Conservation (phyloP, 2,113 vertebrate species). For the Himantopus leucocephalus region DNA sequence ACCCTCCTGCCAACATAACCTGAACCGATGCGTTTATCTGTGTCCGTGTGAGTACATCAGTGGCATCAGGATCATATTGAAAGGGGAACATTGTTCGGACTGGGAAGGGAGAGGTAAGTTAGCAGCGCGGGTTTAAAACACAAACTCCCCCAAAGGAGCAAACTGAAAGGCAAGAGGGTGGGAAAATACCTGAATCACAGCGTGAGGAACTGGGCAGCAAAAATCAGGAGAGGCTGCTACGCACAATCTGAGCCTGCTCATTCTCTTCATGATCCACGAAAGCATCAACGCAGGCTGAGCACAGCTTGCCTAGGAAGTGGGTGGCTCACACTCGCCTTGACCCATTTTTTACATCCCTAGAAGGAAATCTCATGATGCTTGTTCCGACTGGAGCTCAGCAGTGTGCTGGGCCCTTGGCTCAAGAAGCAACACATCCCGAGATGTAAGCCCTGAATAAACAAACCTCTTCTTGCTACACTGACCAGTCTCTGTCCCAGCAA, state of each 20-base stretch:
- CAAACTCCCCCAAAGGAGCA: neutral
- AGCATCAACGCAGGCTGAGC: neutral
- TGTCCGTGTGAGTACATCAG: neutral
- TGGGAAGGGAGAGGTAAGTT: neutral
- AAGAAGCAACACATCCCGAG: neutral
- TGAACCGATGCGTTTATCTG: neutral
- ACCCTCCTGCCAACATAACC: neutral
- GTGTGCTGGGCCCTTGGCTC: neutral
- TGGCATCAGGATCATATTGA: neutral
- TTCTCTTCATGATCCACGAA: neutral
- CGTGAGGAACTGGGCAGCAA: neutral
- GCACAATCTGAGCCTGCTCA: neutral
- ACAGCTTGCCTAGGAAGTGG: slow-evolving; percentile 1
- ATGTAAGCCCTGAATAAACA: slow-evolving; percentile 23
- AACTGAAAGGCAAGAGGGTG: neutral
- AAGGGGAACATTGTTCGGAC: neutral
- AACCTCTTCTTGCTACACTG: neutral
- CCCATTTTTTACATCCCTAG: neutral
- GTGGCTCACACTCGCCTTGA: neutral
- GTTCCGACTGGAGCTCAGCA: neutral
- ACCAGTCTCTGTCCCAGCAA: neutral
- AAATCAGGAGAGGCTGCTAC: neutral
- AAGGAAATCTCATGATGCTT: slow-evolving; percentile 17
- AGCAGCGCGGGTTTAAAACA: neutral
- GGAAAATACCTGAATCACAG: neutral